A percentile compares a stretch with the other conserved stretches of the same genome.
Conservation (phyloP, 2,888 invertebrate species). For the Acanthosepion esculentum region DNA sequence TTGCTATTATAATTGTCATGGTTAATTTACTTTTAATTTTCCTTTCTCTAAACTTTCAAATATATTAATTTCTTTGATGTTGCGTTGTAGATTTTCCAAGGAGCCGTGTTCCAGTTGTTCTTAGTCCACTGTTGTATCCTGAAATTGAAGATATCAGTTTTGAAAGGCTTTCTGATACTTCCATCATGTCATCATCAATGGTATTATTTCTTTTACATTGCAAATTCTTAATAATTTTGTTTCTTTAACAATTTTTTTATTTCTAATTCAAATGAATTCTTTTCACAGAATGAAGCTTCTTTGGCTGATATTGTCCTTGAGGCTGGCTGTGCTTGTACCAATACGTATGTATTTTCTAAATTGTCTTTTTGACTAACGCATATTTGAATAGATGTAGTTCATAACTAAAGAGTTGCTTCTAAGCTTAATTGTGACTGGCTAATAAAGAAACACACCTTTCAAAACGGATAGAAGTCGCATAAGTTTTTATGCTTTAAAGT, state of each 20-base stretch:
- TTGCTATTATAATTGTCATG: background rate
- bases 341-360: conserved; percentile 70
- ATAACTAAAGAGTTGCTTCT: no score
- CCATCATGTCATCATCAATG: conserved; percentile 76
- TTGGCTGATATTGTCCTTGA: conserved; percentile 91
- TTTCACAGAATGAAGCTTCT: conserved; percentile 73
- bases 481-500: no score
- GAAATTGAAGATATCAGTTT: conserved; percentile 79
- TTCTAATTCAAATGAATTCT: background rate
- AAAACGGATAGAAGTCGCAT: no score
- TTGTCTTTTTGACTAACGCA: background rate
- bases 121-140: conserved; percentile 90
- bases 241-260: background rate
- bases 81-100: conserved; percentile 84
- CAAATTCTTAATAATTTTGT: background rate
- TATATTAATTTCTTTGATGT: background rate
- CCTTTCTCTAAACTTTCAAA: background rate
- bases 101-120: conserved; percentile 89
- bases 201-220: conserved; percentile 65
- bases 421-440: no score
- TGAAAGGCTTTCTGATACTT: conserved; percentile 75
- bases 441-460: background rate
- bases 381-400: background rate
- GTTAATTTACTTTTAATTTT: background rate
- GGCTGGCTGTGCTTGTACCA: conserved; percentile 91